phyloP scores from a whole-genome alignment of 2,888 invertebrate genomes.

The Eilema caniola region DNA sequence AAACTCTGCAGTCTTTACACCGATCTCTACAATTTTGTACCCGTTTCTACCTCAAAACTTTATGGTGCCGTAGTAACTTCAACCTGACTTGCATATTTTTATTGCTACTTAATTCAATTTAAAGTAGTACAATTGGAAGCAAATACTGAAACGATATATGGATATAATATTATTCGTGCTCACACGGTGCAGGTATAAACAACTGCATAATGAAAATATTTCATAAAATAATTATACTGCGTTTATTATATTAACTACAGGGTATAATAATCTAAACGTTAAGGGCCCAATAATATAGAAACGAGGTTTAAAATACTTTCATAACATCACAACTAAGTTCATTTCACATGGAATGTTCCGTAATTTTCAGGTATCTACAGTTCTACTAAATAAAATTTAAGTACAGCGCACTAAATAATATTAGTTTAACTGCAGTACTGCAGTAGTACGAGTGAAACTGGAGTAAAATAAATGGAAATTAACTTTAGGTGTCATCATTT shows the following conservation, averaged over 20 bases:
- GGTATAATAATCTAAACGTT: neutral
- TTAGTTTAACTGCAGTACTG: conserved; percentile 29
- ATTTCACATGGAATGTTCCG: neutral
- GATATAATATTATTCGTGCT: neutral
- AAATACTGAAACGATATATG: neutral
- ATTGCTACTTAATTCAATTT: neutral
- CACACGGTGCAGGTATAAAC: neutral
- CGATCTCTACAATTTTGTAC: conserved; percentile 24
- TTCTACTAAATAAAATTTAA: conserved; percentile 22
- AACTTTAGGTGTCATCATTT: conserved; percentile 29
- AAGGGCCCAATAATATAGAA: too few species aligned
- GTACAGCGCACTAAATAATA: conserved; percentile 25
- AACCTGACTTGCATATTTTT: neutral
- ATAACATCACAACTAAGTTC: neutral
- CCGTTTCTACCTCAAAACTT: conserved; percentile 31
- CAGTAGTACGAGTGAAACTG: conserved; percentile 18
- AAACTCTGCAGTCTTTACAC: conserved; percentile 22
- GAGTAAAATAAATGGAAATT: conserved; percentile 19
- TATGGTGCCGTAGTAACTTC: conserved; percentile 16
- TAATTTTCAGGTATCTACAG: neutral
- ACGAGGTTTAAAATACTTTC: too few species aligned
- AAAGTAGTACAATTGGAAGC: too few species aligned
- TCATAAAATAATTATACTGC: neutral
- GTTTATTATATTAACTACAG: neutral
- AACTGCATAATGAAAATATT: neutral